phyloP scores from a whole-genome alignment of 2,113 vertebrate genomes.

The Caracal caracal region DNA sequence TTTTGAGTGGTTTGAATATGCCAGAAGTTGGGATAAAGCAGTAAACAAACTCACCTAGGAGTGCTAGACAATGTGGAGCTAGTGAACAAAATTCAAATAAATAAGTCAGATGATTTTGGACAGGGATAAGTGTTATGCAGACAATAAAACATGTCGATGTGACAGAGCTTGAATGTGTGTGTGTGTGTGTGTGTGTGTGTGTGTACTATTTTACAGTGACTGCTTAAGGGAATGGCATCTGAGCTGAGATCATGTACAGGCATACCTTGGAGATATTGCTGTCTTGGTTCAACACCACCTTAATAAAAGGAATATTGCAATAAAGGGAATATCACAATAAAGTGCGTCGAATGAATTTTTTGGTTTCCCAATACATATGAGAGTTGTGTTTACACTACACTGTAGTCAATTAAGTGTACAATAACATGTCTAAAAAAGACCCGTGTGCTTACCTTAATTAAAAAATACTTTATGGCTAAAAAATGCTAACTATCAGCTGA shows the following conservation, averaged over 20 bases:
- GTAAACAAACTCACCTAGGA: not conserved
- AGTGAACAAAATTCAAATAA: constrained; percentile 26
- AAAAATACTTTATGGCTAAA: not conserved
- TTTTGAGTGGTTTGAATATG: not conserved
- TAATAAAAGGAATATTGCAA: not conserved
- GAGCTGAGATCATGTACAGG: not conserved
- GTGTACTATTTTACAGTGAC: not conserved
- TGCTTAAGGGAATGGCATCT: not conserved
- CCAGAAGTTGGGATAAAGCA: not conserved
- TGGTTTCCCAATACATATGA: not conserved
- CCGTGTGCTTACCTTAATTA: not conserved
- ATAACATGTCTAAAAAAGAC: not conserved
- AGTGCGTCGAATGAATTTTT: not conserved
- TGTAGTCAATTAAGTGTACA: not conserved
- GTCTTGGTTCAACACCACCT: not conserved
- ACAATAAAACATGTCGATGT: not conserved
- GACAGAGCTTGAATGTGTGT: not conserved
- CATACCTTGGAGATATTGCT: not conserved
- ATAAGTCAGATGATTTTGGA: constrained; percentile 24
- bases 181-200: not conserved
- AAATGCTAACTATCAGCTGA: not conserved
- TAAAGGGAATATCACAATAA: not conserved
- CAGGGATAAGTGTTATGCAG: not conserved
- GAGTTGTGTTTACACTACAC: not conserved
- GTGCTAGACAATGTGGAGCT: not conserved